Base-by-base conservation (phyloP, 2,888 invertebrate species). In the Tenthredo mesomela region DNA sequence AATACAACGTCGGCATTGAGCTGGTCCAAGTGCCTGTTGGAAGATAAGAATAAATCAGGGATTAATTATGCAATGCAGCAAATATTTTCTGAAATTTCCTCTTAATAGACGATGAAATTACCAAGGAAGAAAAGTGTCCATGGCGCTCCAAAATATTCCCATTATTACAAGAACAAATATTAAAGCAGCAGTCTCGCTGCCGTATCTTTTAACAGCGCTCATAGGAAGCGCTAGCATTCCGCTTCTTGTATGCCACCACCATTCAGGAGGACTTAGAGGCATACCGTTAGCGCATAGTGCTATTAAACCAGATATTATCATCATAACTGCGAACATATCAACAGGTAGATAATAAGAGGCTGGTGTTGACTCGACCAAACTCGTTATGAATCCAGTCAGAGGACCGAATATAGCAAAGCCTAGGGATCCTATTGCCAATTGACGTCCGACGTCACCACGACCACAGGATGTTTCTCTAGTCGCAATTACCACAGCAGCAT, bases 241-340 rank as follows among this genome's bases (percentile, higher is more conserved):
- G 12, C 96, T 96, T 89, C 96, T 95, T 2, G 97, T 97, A 90
- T 97, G 97, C 97, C 97, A 97, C 97, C 97, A 97, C 97, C 97
- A 97, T 93, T 97, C 97, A 0, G 97, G 97, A 0, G 97, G 96
- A 89, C 96, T 96, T 12, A 97, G 93, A 0, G 97, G 97, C 96
- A 97, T 97, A 88, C 95, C 94, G 4, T 95, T 89, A 3, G 93
- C 90, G 7, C 85, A 87, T 10, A 92, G 84, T 0, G 92, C 92
- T 3, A 92, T 86, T 25, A 90, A 85, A 1, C 90, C 89, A 6
- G 92, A 86, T 21, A 96, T 92, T 25, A 96, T 93, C 93, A 97
- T 94, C 84, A 96, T 91, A 0, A 94, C 91, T 0, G 94, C 94
- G 73, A 94, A 94, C 18, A 94, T 89, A 85, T 95, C 94, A 80